Evolutionary conservation across 2,113 vertebrate genomes (phyloP).

Genomic region (Acrocephalus kingi): DNA sequence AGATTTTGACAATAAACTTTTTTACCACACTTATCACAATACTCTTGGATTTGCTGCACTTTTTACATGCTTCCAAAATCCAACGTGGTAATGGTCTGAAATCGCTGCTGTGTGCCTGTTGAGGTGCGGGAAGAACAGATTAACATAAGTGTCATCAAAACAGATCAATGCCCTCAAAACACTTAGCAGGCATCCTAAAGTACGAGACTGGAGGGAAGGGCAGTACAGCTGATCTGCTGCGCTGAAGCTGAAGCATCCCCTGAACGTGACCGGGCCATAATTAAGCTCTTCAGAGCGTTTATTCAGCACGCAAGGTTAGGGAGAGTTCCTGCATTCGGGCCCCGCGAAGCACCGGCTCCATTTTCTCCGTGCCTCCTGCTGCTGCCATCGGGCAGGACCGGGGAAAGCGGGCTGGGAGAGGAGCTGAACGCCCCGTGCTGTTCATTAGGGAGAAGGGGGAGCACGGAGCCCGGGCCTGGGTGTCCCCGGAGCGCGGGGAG

Average conservation of each 20-base stretch:
- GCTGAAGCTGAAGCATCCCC: background rate
- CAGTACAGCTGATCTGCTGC: background rate
- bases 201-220: background rate
- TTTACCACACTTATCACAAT: fast-evolving
- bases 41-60: fast-evolving
- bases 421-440: fast-evolving
- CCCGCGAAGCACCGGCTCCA: no score
- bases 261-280: background rate
- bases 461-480: background rate
- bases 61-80: background rate
- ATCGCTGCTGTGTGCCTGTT: background rate
- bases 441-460: fast-evolving
- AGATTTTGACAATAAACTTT: background rate
- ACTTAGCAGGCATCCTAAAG: background rate
- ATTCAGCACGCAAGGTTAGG: fast-evolving
- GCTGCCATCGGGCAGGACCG: background rate
- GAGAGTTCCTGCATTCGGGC: background rate
- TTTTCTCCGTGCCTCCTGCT: background rate
- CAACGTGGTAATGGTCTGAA: fast-evolving
- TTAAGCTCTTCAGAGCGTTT: background rate
- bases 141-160: background rate
- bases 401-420: background rate
- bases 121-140: background rate
- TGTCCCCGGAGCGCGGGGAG: fast-evolving
- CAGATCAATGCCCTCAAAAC: background rate